Conservation (phyloP, 1,140 invertebrate species). For the Nylanderia fulva region DNA sequence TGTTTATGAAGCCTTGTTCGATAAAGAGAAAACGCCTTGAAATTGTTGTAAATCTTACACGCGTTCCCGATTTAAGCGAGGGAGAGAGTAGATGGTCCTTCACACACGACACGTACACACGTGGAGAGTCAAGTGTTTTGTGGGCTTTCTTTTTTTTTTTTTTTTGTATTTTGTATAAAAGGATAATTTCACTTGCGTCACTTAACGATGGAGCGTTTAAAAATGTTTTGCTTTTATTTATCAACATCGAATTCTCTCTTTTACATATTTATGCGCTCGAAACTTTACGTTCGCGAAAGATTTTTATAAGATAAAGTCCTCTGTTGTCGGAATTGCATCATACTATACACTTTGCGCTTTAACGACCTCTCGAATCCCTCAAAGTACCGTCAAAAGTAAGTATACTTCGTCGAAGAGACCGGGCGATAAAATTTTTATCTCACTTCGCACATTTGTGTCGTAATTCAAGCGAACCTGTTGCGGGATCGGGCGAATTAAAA, state of each 20-base stretch:
- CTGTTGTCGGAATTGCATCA: slow-evolving; percentile 16
- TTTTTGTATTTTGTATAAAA: neutral
- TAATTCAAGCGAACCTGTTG: slow-evolving; percentile 29
- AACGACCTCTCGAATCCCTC: slow-evolving; percentile 41
- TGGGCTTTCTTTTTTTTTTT: neutral
- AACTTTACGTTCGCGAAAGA: neutral
- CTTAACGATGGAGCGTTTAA: neutral
- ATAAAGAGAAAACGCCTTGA: neutral
- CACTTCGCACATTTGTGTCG: slow-evolving; percentile 17
- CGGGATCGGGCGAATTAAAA: slow-evolving; percentile 8
- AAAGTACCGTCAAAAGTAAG: neutral
- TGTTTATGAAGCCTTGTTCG: neutral
- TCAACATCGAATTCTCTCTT: neutral
- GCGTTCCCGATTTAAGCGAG: neutral
- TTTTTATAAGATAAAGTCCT: neutral
- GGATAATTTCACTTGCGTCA: neutral
- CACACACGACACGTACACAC: neutral
- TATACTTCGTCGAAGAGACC: slow-evolving; percentile 21
- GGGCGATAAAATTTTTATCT: slow-evolving; percentile 58
- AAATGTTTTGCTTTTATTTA: neutral
- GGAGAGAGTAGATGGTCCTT: neutral
- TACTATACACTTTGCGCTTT: slow-evolving; percentile 17
- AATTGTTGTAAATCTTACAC: neutral
- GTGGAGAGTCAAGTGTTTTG: neutral
- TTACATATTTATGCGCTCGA: neutral